Evolutionary conservation across 1,140 invertebrate species (phyloP).

Genomic region (Bombus pyrosoma): DNA sequence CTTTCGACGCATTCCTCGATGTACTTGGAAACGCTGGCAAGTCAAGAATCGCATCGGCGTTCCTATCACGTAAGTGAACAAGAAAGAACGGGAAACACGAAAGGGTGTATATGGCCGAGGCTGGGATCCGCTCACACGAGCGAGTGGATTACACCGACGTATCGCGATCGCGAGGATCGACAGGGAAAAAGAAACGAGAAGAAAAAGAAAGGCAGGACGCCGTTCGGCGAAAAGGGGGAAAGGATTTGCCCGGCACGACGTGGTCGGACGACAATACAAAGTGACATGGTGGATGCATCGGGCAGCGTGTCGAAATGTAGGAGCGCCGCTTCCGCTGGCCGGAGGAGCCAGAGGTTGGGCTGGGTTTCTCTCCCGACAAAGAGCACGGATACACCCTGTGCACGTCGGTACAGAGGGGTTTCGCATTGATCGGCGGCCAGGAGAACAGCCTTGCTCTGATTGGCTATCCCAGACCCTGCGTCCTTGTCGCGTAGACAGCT

Average conservation of each 20-base stretch:
- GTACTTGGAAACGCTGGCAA: neutral
- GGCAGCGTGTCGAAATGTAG: conserved; percentile 34
- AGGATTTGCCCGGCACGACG: neutral
- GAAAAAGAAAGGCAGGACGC: neutral
- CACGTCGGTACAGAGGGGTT: conserved; percentile 78
- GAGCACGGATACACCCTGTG: conserved; percentile 67
- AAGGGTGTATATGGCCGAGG: neutral
- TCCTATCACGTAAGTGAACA: conserved; percentile 28
- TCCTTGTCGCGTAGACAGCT: conserved; percentile 55
- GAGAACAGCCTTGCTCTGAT: conserved; percentile 73
- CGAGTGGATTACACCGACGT: too few species aligned
- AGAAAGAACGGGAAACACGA: neutral
- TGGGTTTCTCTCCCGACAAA: conserved; percentile 55
- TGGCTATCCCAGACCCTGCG: conserved; percentile 66
- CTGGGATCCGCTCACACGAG: neutral
- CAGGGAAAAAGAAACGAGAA: neutral
- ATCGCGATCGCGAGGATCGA: neutral
- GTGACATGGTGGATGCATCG: conserved; percentile 48
- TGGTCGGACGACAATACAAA: conserved; percentile 30
- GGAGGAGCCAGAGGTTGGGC: conserved; percentile 33
- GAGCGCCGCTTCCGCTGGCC: conserved; percentile 27
- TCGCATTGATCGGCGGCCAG: conserved; percentile 80
- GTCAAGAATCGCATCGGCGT: conserved; percentile 18
- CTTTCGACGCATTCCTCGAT: neutral
- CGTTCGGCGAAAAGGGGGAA: neutral